Evolutionary conservation across 64 coral and sea anemone genomes (phyloP).

Genomic region (Pocillopora verrucosa): DNA sequence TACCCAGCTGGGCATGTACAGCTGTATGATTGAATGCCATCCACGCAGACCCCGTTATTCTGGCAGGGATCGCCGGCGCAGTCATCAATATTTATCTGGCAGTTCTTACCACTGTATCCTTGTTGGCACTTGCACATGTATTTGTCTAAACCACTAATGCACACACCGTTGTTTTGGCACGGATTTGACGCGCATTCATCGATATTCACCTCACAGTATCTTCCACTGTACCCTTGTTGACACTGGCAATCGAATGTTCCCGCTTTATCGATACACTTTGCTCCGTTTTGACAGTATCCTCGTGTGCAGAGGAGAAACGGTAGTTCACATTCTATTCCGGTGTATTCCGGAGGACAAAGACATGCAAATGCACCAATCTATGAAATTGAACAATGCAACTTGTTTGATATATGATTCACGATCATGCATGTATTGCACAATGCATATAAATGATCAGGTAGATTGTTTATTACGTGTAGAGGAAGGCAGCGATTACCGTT

Average conservation of each 20-base stretch:
- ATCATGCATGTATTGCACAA: too few relatives aligned
- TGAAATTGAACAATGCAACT: too few relatives aligned
- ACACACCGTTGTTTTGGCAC: constrained; percentile 26
- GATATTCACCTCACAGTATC: neutral
- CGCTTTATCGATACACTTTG: constrained; percentile 35
- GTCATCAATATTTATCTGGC: constrained; percentile 45
- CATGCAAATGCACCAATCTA: constrained; percentile 37
- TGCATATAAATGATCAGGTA: too few relatives aligned
- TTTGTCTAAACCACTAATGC: constrained; percentile 15
- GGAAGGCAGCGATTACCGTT: too few relatives aligned
- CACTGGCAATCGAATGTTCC: constrained; percentile 15
- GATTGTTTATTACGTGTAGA: too few relatives aligned
- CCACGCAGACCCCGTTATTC: constrained; percentile 1
- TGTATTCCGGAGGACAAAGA: constrained; percentile 25
- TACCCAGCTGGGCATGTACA: neutral
- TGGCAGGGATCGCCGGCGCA: constrained; percentile 17
- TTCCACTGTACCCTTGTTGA: neutral
- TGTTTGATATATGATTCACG: too few relatives aligned
- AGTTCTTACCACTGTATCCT: constrained; percentile 34
- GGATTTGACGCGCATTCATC: constrained; percentile 12
- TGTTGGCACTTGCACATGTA: constrained; percentile 21
- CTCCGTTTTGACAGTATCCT: constrained; percentile 8
- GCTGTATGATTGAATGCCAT: neutral
- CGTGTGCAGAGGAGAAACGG: constrained; percentile 18
- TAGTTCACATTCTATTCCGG: constrained; percentile 19